phyloP scores from a whole-genome alignment of 2,888 invertebrate species.

The Periphyllus acericola region DNA sequence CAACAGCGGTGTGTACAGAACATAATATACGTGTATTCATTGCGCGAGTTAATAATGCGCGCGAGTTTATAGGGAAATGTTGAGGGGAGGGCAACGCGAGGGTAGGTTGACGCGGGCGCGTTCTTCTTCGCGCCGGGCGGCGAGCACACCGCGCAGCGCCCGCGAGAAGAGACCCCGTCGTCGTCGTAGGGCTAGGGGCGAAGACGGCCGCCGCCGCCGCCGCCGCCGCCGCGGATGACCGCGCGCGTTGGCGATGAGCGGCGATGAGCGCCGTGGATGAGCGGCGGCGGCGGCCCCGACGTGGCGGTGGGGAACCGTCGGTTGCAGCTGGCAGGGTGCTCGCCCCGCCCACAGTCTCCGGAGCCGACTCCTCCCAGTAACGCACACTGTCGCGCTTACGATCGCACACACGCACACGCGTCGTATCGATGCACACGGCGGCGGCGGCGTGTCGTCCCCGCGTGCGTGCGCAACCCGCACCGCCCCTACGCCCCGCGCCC shows the following conservation, averaged over 20 bases:
- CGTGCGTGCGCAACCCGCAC: constrained; percentile 29
- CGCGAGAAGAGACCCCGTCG: not conserved
- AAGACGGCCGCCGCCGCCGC: not conserved
- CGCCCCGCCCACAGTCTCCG: constrained; percentile 53
- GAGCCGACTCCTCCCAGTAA: constrained; percentile 29
- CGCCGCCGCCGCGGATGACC: constrained; percentile 24
- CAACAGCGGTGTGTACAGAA: no score
- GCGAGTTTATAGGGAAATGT: not conserved
- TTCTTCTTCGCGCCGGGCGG: not conserved
- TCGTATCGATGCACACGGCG: not conserved
- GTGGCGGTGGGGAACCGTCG: constrained; percentile 37
- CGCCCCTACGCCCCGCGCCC: constrained; percentile 5
- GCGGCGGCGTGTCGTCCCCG: not conserved
- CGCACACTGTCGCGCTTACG: not conserved
- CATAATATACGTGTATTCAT: no score
- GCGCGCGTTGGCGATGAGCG: constrained; percentile 50
- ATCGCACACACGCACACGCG: not conserved
- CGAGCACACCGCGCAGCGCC: not conserved
- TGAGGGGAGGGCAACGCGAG: no score
- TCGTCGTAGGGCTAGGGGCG: not conserved
- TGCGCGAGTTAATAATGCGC: not conserved
- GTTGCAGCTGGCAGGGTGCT: constrained; percentile 54
- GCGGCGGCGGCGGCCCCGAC: constrained; percentile 11
- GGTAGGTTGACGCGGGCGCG: not conserved
- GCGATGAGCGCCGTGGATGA: constrained; percentile 49